A percentile compares a stretch with the other conserved stretches of the same genome.
phyloP scores from a whole-genome alignment of 2,888 invertebrate genomes.

The Muscina levida region DNA sequence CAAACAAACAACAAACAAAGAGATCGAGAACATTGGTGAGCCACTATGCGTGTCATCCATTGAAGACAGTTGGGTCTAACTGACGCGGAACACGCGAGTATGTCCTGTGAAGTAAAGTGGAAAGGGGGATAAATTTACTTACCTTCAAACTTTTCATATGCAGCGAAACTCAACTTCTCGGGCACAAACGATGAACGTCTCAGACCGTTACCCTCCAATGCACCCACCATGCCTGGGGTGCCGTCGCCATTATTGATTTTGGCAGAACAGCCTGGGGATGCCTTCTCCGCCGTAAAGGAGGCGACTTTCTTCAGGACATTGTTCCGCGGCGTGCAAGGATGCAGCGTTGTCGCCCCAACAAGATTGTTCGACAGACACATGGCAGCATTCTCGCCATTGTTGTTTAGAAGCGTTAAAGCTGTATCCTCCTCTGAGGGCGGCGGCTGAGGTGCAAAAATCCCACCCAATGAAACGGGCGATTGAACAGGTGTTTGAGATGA shows the following conservation, averaged over 20 bases:
- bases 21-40: background rate
- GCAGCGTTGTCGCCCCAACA: constrained; percentile 81
- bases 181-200: constrained; percentile 90
- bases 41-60: constrained; percentile 7
- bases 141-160: constrained; percentile 97
- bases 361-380: constrained; percentile 59
- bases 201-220: constrained; percentile 65
- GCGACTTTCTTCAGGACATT: constrained; percentile 92
- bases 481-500: constrained; percentile 78
- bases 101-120: background rate
- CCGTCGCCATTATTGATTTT: constrained; percentile 57
- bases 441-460: constrained; percentile 34
- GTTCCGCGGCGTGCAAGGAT: constrained; percentile 80
- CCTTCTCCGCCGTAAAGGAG: constrained; percentile 89
- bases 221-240: constrained; percentile 66
- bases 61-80: constrained; percentile 9
- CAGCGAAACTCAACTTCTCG: constrained; percentile 91
- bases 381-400: constrained; percentile 53
- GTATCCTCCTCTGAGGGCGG: constrained; percentile 8
- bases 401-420: constrained; percentile 36
- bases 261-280: constrained; percentile 70
- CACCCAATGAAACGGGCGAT: constrained; percentile 67
- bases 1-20: background rate
- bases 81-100: background rate
- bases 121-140: constrained; percentile 71